Evolutionary conservation across 2,888 invertebrate genomes (phyloP), one percentile per base, ranked within the genome.

Genomic region (Nipponacmea schrenckii): DNA sequence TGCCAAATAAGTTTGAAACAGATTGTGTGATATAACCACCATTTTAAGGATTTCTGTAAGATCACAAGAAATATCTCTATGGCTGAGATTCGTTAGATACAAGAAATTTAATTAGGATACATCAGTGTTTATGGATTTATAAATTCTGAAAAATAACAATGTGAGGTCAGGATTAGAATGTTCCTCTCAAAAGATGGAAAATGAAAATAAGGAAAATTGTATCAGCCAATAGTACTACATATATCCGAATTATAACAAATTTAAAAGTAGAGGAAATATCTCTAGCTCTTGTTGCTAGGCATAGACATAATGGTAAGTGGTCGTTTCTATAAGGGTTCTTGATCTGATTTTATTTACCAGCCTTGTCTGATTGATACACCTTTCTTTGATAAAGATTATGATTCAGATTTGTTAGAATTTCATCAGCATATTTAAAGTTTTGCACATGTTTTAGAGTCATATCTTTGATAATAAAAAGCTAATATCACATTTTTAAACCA

Each of bases 161-260:
- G 39, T 39, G 39, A 39, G 39, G 10, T 5, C 3, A 39, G 39
- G 39, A 39, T 39, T 39, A 39, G 10, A 39, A 39, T 39, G 39
- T 8, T 39, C 10, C 39, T 39, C 39, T 39, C 15, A 27, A 44
- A 39, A 17, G 64, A 8, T 45, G 24, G 66, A 46, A 66, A 44
- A 66, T 66, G 66, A 66, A 66, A 66, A 24, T 17, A 66, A 66
- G 44, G n/a, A 44, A 44, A 45, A 45, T 44, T 31, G 12, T 45
- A 39, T 20, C 66, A 20, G 14, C 46, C 24, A 17, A 44, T 45
- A 69, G 71, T 26, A 71, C 71, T 70, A 73, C 74, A 15, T 79
- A 77, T 74, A 75, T 81, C 20, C 76, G 74, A 5, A 78, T 81
- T 46, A 75, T 68, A 44, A 80, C 80, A 68, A 81, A 73, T 72